Evolutionary conservation across 2,888 invertebrate genomes (phyloP).

Genomic region (Polydesmus complanatus): DNA sequence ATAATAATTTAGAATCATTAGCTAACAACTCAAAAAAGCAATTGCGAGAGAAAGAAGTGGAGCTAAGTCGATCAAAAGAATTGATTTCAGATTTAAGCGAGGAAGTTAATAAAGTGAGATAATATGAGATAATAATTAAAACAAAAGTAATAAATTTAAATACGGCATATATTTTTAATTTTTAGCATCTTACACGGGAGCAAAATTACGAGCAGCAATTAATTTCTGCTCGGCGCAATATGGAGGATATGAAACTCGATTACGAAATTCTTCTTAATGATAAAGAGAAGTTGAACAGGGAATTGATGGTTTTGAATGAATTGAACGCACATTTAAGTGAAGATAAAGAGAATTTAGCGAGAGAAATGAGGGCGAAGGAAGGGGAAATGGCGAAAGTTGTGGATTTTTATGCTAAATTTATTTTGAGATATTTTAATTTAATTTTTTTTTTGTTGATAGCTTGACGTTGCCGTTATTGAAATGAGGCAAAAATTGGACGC

Average conservation of each 20-base stretch:
- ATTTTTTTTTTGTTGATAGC: constrained; percentile 3
- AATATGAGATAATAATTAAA: neutral
- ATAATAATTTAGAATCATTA: constrained; percentile 32
- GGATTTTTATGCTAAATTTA: neutral
- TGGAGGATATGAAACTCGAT: constrained; percentile 27
- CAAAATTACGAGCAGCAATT: constrained; percentile 19
- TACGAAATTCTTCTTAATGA: constrained; percentile 29
- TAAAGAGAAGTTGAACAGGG: constrained; percentile 28
- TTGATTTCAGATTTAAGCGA: constrained; percentile 26
- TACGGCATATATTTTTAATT: neutral
- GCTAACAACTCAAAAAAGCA: constrained; percentile 31
- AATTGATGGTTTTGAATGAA: constrained; percentile 31
- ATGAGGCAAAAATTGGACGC: constrained; percentile 14
- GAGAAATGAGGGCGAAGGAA: constrained; percentile 28
- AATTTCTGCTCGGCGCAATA: constrained; percentile 26
- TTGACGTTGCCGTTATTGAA: neutral
- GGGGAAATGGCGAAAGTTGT: constrained; percentile 24
- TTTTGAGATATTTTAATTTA: constrained; percentile 1
- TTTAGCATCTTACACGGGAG: constrained; percentile 17
- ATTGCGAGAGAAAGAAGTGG: constrained; percentile 31
- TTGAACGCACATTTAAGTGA: constrained; percentile 31
- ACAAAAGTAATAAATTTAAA: constrained; percentile 1
- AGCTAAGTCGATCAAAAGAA: constrained; percentile 29
- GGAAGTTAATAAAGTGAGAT: constrained; percentile 17
- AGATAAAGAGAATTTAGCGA: constrained; percentile 30